phyloP scores from a whole-genome alignment of 2,888 invertebrate species.

The Hyles lineata region DNA sequence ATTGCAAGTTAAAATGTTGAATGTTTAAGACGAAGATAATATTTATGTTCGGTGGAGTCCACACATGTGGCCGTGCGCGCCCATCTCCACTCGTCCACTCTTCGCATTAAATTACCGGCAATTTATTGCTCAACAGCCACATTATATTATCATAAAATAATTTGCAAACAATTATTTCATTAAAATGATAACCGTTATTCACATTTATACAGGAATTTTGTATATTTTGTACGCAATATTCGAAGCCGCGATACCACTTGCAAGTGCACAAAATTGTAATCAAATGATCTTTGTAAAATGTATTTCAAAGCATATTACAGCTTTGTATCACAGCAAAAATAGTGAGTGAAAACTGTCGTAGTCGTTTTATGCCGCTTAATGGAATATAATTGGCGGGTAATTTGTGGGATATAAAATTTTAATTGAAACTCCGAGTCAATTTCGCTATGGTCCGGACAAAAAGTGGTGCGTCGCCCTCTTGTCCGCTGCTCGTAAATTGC shows the following conservation, averaged over 20 bases:
- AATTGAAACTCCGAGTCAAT: conserved; percentile 76
- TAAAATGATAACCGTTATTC: conserved; percentile 60
- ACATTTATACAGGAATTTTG: conserved; percentile 42
- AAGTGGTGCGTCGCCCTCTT: conserved; percentile 70
- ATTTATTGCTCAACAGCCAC: conserved; percentile 69
- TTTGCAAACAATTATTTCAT: conserved; percentile 74
- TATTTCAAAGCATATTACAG: background rate
- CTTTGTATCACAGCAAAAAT: conserved; percentile 46
- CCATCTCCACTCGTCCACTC: conserved; percentile 50
- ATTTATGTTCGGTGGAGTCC: conserved; percentile 35
- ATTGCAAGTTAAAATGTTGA: background rate
- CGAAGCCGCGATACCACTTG: background rate
- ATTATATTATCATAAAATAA: conserved; percentile 72
- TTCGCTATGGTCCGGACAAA: conserved; percentile 60
- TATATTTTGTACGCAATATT: background rate
- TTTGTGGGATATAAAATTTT: conserved; percentile 78
- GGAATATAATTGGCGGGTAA: conserved; percentile 78
- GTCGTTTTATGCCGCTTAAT: conserved; percentile 65
- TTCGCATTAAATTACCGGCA: conserved; percentile 68
- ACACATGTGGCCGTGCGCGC: conserved; percentile 39
- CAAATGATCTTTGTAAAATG: background rate
- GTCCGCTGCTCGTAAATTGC: conserved; percentile 83
- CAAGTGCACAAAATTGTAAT: background rate
- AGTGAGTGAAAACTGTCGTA: conserved; percentile 50
- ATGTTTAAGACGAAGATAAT: conserved; percentile 49